phyloP scores from a whole-genome alignment of 2,113 vertebrate species.

The Lepidothrix coronata region DNA sequence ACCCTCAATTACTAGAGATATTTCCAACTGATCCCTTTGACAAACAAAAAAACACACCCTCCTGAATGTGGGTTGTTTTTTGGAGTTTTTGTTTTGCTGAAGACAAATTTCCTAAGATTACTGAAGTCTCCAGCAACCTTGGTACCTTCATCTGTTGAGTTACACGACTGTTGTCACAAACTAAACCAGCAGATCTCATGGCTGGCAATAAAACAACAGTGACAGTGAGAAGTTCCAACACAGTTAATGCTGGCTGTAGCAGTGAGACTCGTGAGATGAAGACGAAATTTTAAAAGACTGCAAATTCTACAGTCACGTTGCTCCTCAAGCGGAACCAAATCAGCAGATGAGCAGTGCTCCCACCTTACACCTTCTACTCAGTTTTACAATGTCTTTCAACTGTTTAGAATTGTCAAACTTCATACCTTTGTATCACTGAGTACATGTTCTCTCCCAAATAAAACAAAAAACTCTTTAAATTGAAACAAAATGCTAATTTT shows the following conservation, averaged over 20 bases:
- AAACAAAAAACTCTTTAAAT: not conserved
- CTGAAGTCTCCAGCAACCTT: not conserved
- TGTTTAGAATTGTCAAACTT: not conserved
- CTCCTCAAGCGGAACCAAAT: not conserved
- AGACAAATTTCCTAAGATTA: not conserved
- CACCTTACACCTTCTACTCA: not conserved
- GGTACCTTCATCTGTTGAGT: not conserved
- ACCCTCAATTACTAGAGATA: not conserved
- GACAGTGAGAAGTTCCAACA: not conserved
- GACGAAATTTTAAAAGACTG: not conserved
- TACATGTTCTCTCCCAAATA: not conserved
- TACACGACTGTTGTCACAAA: not conserved
- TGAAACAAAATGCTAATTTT: not conserved
- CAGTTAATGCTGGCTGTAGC: not conserved
- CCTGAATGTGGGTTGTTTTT: not conserved
- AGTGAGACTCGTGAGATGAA: not conserved
- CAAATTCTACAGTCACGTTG: not conserved
- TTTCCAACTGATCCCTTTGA: not conserved
- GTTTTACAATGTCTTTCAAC: not conserved
- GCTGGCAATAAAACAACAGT: not conserved
- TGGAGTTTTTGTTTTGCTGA: not conserved
- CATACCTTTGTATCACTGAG: not conserved
- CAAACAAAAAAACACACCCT: not conserved
- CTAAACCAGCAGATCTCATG: not conserved
- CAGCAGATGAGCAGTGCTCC: not conserved